Percentiles rank a stretch among this genome's conserved stretches.
Evolutionary conservation across 2,113 vertebrate genomes (phyloP).

Genomic region (Typhlomys cinereus): DNA sequence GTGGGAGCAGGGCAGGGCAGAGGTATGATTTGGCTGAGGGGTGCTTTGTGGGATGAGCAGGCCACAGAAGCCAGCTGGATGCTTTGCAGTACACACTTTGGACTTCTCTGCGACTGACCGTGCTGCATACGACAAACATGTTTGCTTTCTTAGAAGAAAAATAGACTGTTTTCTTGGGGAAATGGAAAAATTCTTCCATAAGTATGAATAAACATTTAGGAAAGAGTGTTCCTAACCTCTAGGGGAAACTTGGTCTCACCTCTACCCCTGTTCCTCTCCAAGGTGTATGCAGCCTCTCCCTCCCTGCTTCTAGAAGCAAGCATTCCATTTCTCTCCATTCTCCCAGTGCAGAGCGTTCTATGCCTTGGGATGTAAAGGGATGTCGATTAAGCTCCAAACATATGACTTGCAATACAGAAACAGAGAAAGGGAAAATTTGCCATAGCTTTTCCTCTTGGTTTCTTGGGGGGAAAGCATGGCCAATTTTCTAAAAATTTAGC

Average conservation of each 20-base stretch:
- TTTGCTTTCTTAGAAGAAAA: background rate
- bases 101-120: background rate
- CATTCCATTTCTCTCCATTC: background rate
- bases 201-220: background rate
- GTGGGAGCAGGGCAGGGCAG: background rate
- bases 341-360: background rate
- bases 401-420: constrained; percentile 10
- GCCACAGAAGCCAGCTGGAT: background rate
- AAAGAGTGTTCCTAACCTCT: no score
- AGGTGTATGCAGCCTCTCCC: background rate
- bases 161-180: background rate
- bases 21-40: background rate
- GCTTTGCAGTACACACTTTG: background rate
- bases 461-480: constrained; percentile 31
- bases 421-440: constrained; percentile 33
- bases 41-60: background rate
- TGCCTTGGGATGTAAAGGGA: background rate
- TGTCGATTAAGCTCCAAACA: constrained; percentile 29
- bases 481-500: constrained; percentile 27
- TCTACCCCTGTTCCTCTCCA: no score
- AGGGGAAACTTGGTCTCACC: background rate
- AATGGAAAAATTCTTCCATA: background rate
- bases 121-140: background rate
- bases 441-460: background rate
- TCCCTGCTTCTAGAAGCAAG: background rate